A percentile compares a stretch with the other conserved stretches of the same genome.
phyloP scores from a whole-genome alignment of 1,140 invertebrate species.

The Drosophila grimshawi region DNA sequence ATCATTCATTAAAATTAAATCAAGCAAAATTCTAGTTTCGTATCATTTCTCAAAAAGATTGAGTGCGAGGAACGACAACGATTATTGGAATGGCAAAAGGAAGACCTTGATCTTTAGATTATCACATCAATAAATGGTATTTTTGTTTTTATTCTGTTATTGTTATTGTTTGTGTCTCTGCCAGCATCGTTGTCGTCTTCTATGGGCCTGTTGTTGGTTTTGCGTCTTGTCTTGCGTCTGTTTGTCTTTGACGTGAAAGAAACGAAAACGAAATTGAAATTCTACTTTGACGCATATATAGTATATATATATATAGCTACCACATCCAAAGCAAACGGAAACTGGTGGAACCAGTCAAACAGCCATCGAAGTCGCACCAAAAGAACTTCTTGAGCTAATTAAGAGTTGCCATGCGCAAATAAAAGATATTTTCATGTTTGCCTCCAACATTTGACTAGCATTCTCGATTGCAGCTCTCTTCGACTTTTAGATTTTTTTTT shows the following conservation, averaged over 20 bases:
- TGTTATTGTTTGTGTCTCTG: slow-evolving; percentile 44
- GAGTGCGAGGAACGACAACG: slow-evolving; percentile 43
- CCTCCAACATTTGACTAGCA: slow-evolving; percentile 16
- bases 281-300: slow-evolving; percentile 10
- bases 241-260: slow-evolving; percentile 65
- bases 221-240: not conserved
- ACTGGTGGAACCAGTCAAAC: slow-evolving; percentile 75
- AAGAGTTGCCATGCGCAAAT: slow-evolving; percentile 48
- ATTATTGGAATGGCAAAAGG: slow-evolving; percentile 78
- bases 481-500: no score
- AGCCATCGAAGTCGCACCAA: slow-evolving; percentile 39
- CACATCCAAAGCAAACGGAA: slow-evolving; percentile 35
- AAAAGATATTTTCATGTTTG: slow-evolving; percentile 26
- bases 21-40: slow-evolving; percentile 48
- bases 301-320: not conserved
- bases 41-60: slow-evolving; percentile 23
- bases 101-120: slow-evolving; percentile 82
- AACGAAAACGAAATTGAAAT: slow-evolving; percentile 67
- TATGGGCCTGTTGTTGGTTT: slow-evolving; percentile 47
- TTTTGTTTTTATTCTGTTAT: slow-evolving; percentile 43
- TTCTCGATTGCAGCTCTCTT: slow-evolving; percentile 22
- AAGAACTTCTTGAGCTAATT: slow-evolving; percentile 76
- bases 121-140: slow-evolving; percentile 80
- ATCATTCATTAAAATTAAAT: slow-evolving; percentile 41
- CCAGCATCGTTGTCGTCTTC: slow-evolving; percentile 35